Conservation (phyloP, 2,888 invertebrate genomes). For the Onthophagus sagittarius region DNA sequence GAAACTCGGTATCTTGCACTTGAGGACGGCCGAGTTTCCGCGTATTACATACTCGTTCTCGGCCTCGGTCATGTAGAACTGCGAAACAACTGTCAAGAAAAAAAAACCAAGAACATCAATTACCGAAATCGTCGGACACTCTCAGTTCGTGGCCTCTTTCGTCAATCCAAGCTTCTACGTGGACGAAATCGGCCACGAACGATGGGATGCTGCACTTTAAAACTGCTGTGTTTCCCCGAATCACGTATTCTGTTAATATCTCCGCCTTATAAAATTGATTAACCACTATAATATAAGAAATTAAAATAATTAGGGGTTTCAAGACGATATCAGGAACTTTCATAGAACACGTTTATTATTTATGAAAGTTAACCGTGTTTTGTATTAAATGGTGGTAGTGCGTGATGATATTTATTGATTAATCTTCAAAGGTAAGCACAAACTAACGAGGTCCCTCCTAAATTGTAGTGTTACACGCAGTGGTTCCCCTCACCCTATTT, state of each 20-base stretch:
- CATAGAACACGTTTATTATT: not conserved
- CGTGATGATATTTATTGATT: not conserved
- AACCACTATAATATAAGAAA: slow-evolving; percentile 62
- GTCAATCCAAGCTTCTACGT: slow-evolving; percentile 80
- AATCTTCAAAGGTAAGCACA: not conserved
- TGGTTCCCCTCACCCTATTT: not conserved
- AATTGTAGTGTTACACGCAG: not conserved
- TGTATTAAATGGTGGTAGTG: not conserved
- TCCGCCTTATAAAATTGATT: slow-evolving; percentile 87
- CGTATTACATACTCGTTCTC: slow-evolving; percentile 92
- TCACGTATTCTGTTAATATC: slow-evolving; percentile 81
- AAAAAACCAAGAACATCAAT: slow-evolving; percentile 29
- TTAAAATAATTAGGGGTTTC: not conserved
- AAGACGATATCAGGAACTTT: slow-evolving; percentile 12
- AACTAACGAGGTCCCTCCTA: not conserved
- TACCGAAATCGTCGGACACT: slow-evolving; percentile 54
- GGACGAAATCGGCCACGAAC: slow-evolving; percentile 87
- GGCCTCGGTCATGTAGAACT: slow-evolving; percentile 85
- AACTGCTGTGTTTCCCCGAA: slow-evolving; percentile 82
- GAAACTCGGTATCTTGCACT: slow-evolving; percentile 92
- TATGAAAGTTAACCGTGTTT: not conserved
- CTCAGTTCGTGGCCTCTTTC: slow-evolving; percentile 57
- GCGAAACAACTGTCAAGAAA: slow-evolving; percentile 72
- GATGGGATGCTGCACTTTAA: slow-evolving; percentile 87
- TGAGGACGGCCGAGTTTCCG: slow-evolving; percentile 87